Percentiles rank a stretch among this genome's conserved stretches.
These are phyloP conservation scores for Euphonia xanthogaster DNA, from an alignment of 2,797 vertebrate species.

Conservation along the genomic window DNA sequence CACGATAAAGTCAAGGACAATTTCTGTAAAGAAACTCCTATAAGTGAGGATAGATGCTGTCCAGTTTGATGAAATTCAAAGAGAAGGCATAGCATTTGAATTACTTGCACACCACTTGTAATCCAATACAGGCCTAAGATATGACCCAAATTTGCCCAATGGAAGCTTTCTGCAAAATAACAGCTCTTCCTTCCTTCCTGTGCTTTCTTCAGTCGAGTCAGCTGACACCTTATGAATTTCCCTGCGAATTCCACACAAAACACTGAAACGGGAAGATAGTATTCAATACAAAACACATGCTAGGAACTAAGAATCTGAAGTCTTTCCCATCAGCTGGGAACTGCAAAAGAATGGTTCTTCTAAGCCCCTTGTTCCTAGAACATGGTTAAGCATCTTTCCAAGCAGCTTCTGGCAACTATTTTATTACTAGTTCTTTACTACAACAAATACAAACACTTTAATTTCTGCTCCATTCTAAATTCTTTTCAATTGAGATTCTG, in stretches of 20 bases:
- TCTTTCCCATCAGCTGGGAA: neutral
- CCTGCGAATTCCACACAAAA: neutral
- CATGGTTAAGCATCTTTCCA: neutral
- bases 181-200: neutral
- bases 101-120: neutral
- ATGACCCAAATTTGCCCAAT: neutral
- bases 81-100: neutral
- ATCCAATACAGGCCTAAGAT: neutral
- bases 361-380: neutral
- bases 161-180: neutral
- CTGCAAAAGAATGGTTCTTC: neutral
- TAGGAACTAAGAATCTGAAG: neutral
- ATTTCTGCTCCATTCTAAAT: neutral
- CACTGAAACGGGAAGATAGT: neutral
- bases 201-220: neutral
- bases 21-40: neutral
- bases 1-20: neutral
- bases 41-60: neutral
- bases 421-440: neutral
- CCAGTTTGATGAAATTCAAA: neutral
- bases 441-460: neutral
- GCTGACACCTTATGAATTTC: neutral
- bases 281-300: neutral
- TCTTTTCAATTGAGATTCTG: neutral
- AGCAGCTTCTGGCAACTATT: neutral